Evolutionary conservation across 2,888 invertebrate genomes (phyloP).

Genomic region (Carcina quercana): DNA sequence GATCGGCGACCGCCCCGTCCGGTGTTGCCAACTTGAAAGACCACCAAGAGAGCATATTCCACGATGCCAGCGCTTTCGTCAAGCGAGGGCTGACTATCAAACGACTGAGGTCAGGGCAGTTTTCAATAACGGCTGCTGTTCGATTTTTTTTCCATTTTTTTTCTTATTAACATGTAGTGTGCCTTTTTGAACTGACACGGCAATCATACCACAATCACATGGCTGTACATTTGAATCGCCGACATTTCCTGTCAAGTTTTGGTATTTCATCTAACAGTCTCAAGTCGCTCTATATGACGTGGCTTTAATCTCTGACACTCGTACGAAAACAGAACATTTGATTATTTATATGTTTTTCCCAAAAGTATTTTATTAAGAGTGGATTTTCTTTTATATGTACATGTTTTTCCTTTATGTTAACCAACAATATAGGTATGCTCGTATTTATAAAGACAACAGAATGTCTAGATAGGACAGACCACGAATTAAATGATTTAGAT

Average conservation of each 20-base stretch:
- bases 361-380: too few relatives aligned
- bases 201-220: conserved; percentile 6
- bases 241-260: too few relatives aligned
- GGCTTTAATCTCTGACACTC: too few relatives aligned
- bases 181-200: conserved; percentile 63
- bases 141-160: conserved; percentile 51
- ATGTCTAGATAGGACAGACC: too few relatives aligned
- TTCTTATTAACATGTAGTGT: conserved; percentile 57
- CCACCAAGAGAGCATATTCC: conserved; percentile 60
- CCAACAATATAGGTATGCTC: too few relatives aligned
- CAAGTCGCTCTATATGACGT: conserved; percentile 13
- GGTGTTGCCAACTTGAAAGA: conserved; percentile 54
- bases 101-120: conserved; percentile 71
- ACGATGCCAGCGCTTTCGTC: conserved; percentile 66
- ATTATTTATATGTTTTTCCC: too few relatives aligned
- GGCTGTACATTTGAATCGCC: conserved; percentile 8
- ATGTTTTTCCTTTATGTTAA: conserved; percentile 4
- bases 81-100: conserved; percentile 69
- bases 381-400: conserved; percentile 6
- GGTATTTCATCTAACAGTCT: conserved; percentile 31
- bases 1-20: conserved; percentile 61
- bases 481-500: too few relatives aligned
- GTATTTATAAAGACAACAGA: too few relatives aligned
- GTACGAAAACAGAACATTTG: too few relatives aligned
- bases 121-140: conserved; percentile 54